Evolutionary conservation across 2,888 invertebrate genomes (phyloP).

Genomic region (Clistopyga incitator): DNA sequence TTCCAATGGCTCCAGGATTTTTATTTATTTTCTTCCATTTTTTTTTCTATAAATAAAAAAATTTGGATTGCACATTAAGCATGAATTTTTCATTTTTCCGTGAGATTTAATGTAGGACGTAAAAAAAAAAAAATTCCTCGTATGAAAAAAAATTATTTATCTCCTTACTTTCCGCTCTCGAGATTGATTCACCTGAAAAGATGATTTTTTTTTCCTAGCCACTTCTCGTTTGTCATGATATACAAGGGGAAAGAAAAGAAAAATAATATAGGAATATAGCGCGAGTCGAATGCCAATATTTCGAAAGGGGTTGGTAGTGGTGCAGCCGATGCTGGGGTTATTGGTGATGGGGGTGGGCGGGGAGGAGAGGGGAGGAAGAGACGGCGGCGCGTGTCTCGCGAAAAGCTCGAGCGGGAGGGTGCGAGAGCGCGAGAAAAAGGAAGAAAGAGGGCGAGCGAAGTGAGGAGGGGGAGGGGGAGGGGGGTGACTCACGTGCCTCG

Average conservation of each 20-base stretch:
- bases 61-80: too few relatives aligned
- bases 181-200: background rate
- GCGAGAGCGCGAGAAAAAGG: conserved; percentile 35
- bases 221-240: conserved; percentile 34
- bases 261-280: conserved; percentile 32
- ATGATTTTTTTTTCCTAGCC: background rate
- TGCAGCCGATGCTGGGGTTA: conserved; percentile 19
- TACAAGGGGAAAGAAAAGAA: conserved; percentile 31
- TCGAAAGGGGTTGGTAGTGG: conserved; percentile 25
- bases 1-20: background rate
- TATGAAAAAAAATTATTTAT: too few relatives aligned
- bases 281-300: conserved; percentile 33
- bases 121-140: too few relatives aligned
- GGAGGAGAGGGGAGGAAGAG: conserved; percentile 1
- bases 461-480: conserved; percentile 6
- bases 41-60: too few relatives aligned
- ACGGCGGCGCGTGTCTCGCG: conserved; percentile 32
- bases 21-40: background rate
- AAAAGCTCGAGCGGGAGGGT: conserved; percentile 25
- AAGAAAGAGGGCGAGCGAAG: conserved; percentile 15
- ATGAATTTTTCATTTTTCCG: too few relatives aligned
- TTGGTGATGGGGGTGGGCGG: background rate
- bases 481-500: conserved; percentile 76
- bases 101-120: too few relatives aligned
- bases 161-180: background rate